phyloP scores from a whole-genome alignment of 92 coral and sea anemone genomes.

The Palythoa caribaeorum region DNA sequence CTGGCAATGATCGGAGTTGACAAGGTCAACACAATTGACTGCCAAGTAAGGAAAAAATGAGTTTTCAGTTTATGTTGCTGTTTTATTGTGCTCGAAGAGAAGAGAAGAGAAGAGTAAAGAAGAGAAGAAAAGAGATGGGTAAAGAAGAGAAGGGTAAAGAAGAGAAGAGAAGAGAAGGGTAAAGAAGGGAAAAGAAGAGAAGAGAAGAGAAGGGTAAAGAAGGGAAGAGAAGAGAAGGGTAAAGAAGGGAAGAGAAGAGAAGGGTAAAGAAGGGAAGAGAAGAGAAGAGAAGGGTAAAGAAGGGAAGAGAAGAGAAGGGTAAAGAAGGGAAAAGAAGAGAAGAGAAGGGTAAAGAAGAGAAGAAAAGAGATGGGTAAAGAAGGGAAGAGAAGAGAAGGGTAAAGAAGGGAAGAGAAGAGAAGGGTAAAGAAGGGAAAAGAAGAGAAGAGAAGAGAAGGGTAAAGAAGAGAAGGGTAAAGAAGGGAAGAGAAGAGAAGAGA shows the following conservation, averaged over 20 bases:
- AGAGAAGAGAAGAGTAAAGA: too few species aligned
- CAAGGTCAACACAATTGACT: constrained; percentile 73
- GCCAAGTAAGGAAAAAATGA: constrained; percentile 54
- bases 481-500: too few species aligned
- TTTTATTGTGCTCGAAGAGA: neutral
- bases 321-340: too few species aligned
- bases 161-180: too few species aligned
- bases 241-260: neutral
- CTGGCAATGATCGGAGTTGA: constrained; percentile 70
- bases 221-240: neutral
- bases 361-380: neutral
- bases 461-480: too few species aligned
- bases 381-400: neutral
- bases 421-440: too few species aligned
- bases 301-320: neutral
- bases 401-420: neutral
- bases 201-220: neutral
- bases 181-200: neutral
- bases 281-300: too few species aligned
- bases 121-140: too few species aligned
- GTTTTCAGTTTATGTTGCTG: too few species aligned
- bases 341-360: too few species aligned
- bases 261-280: neutral
- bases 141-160: too few species aligned
- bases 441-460: too few species aligned